phyloP scores from a whole-genome alignment of 1,140 invertebrate species.

The Akabosia matsudoensis region DNA sequence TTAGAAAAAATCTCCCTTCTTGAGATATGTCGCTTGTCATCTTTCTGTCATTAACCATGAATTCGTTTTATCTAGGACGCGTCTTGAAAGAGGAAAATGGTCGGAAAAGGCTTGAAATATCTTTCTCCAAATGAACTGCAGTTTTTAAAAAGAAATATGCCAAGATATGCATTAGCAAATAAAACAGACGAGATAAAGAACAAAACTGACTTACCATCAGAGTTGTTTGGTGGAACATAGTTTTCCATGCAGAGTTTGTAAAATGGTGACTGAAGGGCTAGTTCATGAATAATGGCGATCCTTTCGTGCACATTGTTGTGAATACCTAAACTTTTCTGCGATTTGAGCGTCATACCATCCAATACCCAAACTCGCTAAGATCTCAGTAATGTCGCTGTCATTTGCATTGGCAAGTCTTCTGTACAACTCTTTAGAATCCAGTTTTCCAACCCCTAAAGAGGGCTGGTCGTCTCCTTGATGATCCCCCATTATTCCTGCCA shows the following conservation, averaged over 20 bases:
- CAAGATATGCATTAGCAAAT: neutral
- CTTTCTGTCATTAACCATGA: no score
- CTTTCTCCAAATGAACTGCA: no score
- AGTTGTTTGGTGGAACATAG: neutral
- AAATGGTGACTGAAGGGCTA: neutral
- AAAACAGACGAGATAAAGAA: no score
- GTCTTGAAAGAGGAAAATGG: no score
- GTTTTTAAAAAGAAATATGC: no score
- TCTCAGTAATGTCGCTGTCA: neutral
- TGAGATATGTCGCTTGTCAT: no score
- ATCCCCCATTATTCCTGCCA: no score
- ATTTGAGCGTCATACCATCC: conserved; percentile 15
- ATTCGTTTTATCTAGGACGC: no score
- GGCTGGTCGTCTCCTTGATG: neutral
- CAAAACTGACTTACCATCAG: conserved; percentile 3
- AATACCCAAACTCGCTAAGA: neutral
- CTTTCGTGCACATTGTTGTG: neutral
- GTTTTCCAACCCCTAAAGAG: neutral
- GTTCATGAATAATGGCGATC: neutral
- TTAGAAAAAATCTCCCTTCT: no score
- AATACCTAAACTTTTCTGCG: neutral
- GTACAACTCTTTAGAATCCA: neutral
- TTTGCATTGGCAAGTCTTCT: neutral
- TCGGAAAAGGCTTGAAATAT: no score
- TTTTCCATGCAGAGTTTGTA: conserved; percentile 9